Evolutionary conservation across 1,140 invertebrate species (phyloP).

Genomic region (Anastrepha obliqua): DNA sequence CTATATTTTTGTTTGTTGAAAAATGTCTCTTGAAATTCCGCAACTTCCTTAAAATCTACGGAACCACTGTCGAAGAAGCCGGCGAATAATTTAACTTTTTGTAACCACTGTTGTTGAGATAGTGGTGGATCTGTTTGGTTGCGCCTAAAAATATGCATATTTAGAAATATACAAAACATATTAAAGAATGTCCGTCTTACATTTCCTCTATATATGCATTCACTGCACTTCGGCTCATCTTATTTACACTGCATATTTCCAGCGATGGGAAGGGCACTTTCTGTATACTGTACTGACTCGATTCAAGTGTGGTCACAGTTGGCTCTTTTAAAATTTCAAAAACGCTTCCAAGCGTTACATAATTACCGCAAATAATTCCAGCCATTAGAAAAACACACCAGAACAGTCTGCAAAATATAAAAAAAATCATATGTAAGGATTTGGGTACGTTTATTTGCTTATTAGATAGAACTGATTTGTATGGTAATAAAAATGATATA

Average conservation of each 20-base stretch:
- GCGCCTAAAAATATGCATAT: not conserved
- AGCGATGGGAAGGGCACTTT: not conserved
- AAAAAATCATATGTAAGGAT: too few relatives aligned
- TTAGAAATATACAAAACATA: not conserved
- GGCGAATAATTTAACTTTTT: conserved; percentile 41
- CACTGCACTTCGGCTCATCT: not conserved
- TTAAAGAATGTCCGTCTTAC: not conserved
- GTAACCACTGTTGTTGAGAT: not conserved
- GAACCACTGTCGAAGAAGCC: conserved; percentile 7
- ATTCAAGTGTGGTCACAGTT: not conserved
- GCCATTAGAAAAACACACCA: not conserved
- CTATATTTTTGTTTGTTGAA: not conserved
- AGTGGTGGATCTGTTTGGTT: not conserved
- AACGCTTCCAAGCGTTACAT: not conserved
- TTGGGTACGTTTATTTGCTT: too few relatives aligned
- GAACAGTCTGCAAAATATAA: not conserved
- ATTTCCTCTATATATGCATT: conserved; percentile 17
- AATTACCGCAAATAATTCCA: not conserved
- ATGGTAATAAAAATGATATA: too few relatives aligned
- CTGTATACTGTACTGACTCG: not conserved
- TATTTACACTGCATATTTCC: not conserved
- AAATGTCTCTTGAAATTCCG: conserved; percentile 3
- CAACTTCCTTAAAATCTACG: conserved; percentile 32
- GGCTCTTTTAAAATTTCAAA: not conserved
- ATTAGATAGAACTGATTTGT: too few relatives aligned